These are phyloP conservation scores for Corythoichthys haematopterus DNA, from an alignment of 2,113 vertebrate species.

Conservation along the genomic window DNA sequence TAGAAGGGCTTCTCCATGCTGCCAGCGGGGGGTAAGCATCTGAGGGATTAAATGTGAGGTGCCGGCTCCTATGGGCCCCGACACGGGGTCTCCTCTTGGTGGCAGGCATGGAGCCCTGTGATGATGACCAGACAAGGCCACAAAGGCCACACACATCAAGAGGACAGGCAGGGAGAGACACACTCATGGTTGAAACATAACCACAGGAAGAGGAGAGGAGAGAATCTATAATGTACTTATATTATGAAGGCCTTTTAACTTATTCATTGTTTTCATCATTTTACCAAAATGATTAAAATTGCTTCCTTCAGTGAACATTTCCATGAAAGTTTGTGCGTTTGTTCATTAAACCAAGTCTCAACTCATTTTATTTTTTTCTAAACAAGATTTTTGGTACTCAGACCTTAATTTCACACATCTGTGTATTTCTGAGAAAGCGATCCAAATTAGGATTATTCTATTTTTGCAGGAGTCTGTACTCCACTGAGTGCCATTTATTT, in stretches of 20 bases:
- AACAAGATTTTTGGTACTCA: background rate
- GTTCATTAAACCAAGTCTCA: background rate
- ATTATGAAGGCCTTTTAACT: too few species aligned
- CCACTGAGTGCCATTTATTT: background rate
- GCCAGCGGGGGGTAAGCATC: constrained; percentile 75
- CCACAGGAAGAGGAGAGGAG: constrained; percentile 45
- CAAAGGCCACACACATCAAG: constrained; percentile 74
- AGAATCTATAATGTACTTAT: too few species aligned
- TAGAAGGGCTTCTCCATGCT: constrained; percentile 84
- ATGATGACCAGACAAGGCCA: constrained; percentile 82
- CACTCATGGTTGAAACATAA: constrained; percentile 80
- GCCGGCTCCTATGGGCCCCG: constrained; percentile 71
- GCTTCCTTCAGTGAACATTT: background rate
- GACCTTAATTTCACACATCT: background rate
- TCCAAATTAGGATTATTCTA: background rate
- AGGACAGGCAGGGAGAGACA: constrained; percentile 80
- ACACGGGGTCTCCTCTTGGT: constrained; percentile 84
- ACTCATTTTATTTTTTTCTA: background rate
- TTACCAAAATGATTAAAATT: background rate
- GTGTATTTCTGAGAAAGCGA: background rate
- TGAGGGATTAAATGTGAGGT: constrained; percentile 71
- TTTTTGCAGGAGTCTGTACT: background rate
- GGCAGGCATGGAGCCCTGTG: constrained; percentile 76
- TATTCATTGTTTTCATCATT: too few species aligned
- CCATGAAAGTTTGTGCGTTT: background rate